A percentile compares a stretch with the other conserved stretches of the same genome.
Conservation (phyloP, 2,888 invertebrate species). For the Drepana falcataria region DNA sequence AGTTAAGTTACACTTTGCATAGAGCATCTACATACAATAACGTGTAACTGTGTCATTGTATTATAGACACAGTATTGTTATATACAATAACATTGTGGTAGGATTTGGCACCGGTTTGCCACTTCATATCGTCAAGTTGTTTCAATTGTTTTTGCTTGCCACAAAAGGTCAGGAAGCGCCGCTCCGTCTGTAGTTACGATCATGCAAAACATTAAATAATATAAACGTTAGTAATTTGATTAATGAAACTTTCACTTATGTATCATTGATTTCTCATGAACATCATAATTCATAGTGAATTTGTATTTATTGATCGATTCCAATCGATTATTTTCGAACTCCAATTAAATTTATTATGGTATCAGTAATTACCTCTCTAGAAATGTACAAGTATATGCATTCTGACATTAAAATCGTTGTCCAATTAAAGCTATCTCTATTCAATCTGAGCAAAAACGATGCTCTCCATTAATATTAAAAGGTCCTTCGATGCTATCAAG, state of each 20-base stretch:
- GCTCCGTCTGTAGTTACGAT: conserved; percentile 26
- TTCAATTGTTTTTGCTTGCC: conserved; percentile 31
- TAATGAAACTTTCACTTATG: not conserved
- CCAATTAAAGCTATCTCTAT: not conserved
- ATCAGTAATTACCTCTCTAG: too few species aligned
- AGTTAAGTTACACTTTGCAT: not conserved
- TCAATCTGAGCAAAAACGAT: conserved; percentile 17
- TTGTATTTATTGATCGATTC: too few species aligned
- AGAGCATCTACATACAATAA: not conserved
- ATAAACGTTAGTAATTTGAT: not conserved
- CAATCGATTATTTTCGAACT: too few species aligned
- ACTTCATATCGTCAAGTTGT: conserved; percentile 27
- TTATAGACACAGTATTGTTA: conserved; percentile 28
- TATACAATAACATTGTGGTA: conserved; percentile 33
- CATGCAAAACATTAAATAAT: not conserved
- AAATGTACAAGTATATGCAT: too few species aligned
- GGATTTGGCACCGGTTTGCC: conserved; percentile 40
- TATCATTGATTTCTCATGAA: not conserved
- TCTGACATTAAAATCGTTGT: not conserved
- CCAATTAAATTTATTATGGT: too few species aligned
- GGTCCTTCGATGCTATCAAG: conserved; percentile 45
- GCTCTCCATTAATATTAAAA: conserved; percentile 34
- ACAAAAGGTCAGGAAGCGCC: conserved; percentile 33
- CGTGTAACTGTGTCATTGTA: not conserved
- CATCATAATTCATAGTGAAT: too few species aligned